A percentile compares a stretch with the other conserved stretches of the same genome.
These are phyloP conservation scores for Nasonia oneida DNA, from an alignment of 2,888 invertebrate genomes.

Conservation along the genomic window DNA sequence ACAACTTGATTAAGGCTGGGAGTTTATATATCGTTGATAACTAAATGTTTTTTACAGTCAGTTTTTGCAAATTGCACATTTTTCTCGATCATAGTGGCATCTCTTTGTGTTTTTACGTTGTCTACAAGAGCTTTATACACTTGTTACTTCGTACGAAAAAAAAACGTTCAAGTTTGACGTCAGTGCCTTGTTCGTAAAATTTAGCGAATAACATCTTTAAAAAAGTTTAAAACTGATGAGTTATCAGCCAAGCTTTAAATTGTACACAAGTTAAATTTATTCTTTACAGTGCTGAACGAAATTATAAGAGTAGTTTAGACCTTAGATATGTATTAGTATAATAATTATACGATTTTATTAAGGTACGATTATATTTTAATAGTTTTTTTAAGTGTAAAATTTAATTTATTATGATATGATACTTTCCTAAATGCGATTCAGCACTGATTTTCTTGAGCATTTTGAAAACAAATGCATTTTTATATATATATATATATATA, in stretches of 20 bases:
- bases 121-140: conserved; percentile 20
- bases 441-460: not conserved
- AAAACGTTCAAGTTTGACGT: conserved; percentile 44
- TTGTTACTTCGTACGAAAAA: conserved; percentile 37
- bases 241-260: conserved; percentile 37
- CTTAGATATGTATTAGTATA: not conserved
- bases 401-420: not conserved
- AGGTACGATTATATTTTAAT: not conserved
- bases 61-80: conserved; percentile 50
- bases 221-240: conserved; percentile 15
- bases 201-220: conserved; percentile 38
- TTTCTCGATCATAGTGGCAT: not conserved
- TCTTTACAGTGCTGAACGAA: not conserved
- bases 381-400: not conserved
- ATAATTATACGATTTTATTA: not conserved
- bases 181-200: conserved; percentile 58
- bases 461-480: not conserved
- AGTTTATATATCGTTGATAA: conserved; percentile 47
- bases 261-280: conserved; percentile 18
- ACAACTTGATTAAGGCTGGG: conserved; percentile 45
- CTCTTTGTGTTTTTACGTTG: conserved; percentile 8
- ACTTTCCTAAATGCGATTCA: not conserved
- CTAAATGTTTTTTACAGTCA: conserved; percentile 60
- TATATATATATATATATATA: not conserved
- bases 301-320: not conserved